Evolutionary conservation across 2,888 invertebrate species (phyloP).

Genomic region (Papilio demoleus): DNA sequence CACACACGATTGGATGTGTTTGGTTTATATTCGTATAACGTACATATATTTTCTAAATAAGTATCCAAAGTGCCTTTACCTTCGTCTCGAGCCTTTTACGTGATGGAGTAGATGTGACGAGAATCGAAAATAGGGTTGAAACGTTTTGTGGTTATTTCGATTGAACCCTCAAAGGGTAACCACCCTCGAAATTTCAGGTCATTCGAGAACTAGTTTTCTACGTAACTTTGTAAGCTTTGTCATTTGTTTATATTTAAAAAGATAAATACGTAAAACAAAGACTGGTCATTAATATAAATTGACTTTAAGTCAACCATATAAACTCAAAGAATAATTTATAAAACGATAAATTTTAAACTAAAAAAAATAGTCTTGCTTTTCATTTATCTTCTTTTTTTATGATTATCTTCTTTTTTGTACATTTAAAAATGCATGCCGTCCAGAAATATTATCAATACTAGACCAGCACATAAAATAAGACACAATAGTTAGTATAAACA

Average conservation of each 20-base stretch:
- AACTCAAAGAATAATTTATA: neutral
- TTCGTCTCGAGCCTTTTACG: constrained; percentile 60
- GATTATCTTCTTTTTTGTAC: too few relatives aligned
- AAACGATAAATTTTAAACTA: too few relatives aligned
- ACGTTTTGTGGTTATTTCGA: constrained; percentile 79
- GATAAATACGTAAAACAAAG: neutral
- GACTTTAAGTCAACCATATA: neutral
- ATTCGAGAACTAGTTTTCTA: constrained; percentile 61
- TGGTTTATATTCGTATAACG: constrained; percentile 44
- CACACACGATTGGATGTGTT: constrained; percentile 45
- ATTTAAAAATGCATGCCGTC: too few relatives aligned
- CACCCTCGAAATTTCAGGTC: constrained; percentile 70
- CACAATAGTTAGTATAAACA: neutral
- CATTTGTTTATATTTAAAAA: constrained; percentile 20
- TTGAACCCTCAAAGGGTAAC: constrained; percentile 74
- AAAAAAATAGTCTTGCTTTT: too few relatives aligned
- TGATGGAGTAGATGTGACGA: constrained; percentile 74
- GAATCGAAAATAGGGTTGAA: constrained; percentile 75
- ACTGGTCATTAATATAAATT: neutral
- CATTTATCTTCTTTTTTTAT: too few relatives aligned
- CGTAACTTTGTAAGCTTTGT: constrained; percentile 51
- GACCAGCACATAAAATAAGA: neutral
- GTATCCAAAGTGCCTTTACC: constrained; percentile 60
- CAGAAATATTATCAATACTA: neutral
- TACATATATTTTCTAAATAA: constrained; percentile 57